These are phyloP conservation scores for Melanostigma gelatinosum DNA, from an alignment of 2,113 vertebrate genomes.

Conservation along the genomic window DNA sequence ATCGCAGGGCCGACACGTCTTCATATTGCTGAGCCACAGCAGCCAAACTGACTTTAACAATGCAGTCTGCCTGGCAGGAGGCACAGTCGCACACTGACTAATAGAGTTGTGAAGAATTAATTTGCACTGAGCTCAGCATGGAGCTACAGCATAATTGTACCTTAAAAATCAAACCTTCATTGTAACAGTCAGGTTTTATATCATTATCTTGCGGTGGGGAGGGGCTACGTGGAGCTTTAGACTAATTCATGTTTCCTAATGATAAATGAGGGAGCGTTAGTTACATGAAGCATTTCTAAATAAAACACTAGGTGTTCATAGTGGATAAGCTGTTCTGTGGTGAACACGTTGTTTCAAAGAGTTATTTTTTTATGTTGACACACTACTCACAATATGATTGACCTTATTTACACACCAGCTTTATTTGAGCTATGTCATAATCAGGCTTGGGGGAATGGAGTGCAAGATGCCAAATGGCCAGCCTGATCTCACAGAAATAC, in stretches of 20 bases:
- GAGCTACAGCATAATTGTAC: slow-evolving; percentile 47
- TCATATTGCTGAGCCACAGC: slow-evolving; percentile 7
- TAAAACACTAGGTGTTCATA: background rate
- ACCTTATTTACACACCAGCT: background rate
- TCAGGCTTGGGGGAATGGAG: background rate
- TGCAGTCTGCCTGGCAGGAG: slow-evolving; percentile 16
- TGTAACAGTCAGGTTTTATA: slow-evolving; percentile 23
- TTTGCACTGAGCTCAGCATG: slow-evolving; percentile 49
- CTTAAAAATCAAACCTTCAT: slow-evolving; percentile 39
- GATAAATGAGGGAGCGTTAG: slow-evolving; percentile 23
- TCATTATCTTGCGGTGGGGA: slow-evolving; percentile 18
- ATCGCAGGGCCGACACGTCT: background rate
- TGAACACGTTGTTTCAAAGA: slow-evolving; percentile 5
- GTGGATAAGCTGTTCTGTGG: background rate
- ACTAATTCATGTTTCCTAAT: slow-evolving; percentile 27
- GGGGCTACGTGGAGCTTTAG: slow-evolving; percentile 1
- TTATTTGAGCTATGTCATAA: background rate
- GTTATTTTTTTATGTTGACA: background rate
- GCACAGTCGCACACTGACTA: slow-evolving; percentile 32
- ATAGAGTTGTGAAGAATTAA: slow-evolving; percentile 45
- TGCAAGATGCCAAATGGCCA: background rate
- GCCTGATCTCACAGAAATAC: background rate
- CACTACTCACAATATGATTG: background rate
- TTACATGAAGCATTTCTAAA: slow-evolving; percentile 10
- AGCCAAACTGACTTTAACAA: slow-evolving; percentile 11